phyloP scores from a whole-genome alignment of 2,888 invertebrate species.

The Phania funesta region DNA sequence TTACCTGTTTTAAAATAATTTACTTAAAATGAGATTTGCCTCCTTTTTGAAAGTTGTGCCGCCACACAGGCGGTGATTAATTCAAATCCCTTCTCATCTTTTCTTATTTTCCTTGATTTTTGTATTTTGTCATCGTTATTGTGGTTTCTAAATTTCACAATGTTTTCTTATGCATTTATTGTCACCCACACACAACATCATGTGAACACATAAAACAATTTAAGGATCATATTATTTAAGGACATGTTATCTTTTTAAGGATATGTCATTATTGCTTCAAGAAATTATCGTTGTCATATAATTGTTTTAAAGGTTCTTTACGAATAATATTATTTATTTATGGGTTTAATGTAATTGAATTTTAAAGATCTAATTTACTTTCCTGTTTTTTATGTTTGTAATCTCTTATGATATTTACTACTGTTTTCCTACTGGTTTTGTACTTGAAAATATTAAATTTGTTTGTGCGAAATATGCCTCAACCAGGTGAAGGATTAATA shows the following conservation, averaged over 20 bases:
- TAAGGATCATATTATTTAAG: slow-evolving; percentile 17
- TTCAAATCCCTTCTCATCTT: slow-evolving; percentile 51
- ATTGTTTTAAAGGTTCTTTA: no score
- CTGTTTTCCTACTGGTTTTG: no score
- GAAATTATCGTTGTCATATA: neutral
- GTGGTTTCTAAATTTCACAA: slow-evolving; percentile 42
- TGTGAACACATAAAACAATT: slow-evolving; percentile 61
- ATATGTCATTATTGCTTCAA: neutral
- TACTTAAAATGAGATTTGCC: slow-evolving; percentile 68
- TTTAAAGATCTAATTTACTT: no score
- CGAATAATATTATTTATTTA: no score
- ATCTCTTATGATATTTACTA: no score
- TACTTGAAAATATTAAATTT: no score
- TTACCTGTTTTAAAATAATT: slow-evolving; percentile 69
- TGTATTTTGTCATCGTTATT: slow-evolving; percentile 27
- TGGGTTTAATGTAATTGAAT: no score
- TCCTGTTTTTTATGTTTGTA: no score
- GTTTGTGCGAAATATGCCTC: no score
- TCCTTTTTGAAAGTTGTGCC: slow-evolving; percentile 37
- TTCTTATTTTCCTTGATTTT: neutral
- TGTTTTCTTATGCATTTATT: slow-evolving; percentile 37
- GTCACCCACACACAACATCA: neutral
- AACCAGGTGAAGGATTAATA: no score
- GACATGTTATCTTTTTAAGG: neutral
- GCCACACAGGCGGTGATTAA: slow-evolving; percentile 49